Base-by-base conservation (phyloP, 1,140 invertebrate genomes). In the Andricus grossulariae region DNA sequence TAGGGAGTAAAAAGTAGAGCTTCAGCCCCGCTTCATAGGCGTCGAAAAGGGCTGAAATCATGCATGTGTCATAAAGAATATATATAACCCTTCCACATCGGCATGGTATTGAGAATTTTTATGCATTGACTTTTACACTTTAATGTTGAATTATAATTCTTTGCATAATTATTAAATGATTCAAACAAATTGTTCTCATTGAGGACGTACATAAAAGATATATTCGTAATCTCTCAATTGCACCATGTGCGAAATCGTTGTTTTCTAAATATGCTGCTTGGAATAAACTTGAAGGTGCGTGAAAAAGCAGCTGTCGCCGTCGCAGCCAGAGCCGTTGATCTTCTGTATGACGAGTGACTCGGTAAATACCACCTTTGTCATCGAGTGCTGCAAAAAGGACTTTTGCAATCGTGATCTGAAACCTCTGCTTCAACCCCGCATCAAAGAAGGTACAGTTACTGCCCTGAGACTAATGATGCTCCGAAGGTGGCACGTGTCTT, bases 371-470 rank as follows among this genome's bases (percentile, higher is more conserved):
- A 92, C 91, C 81, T 93, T 93, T 89, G 92, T 92, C 88, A 92
- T 94, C 91, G 91, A 93, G 83, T 95, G 95, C 92, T 95, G 95
- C 92, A 93, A 93, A 88, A 88, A 92, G 86, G 93, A 94, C 92
- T 93, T 92, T 92, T 94, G 94, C 92, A 94, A 94, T 92, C 88
- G 86, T 83, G 87, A 92, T 86, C 87, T 94, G 85, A 92, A 89
- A 88, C 92, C 92, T 84, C 88, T 87, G 88, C 91, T 92, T 77
- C 90, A 90, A 85, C 88, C 89, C 82, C 87, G 86, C 85, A 88
- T 83, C 87, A 89, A 86, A 89, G 88, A 90, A 91, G 90, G 90
- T 91, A 91, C 80, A 85, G 88, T 90, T 72, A 73, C 77, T 78
- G 78, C 79, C 84, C 85, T 83, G 80, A 78, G 85, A 84, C 83